Evolutionary conservation across 2,113 vertebrate genomes (phyloP), one percentile per base, ranked within the genome.

Genomic region (Atherinomorus stipes): DNA sequence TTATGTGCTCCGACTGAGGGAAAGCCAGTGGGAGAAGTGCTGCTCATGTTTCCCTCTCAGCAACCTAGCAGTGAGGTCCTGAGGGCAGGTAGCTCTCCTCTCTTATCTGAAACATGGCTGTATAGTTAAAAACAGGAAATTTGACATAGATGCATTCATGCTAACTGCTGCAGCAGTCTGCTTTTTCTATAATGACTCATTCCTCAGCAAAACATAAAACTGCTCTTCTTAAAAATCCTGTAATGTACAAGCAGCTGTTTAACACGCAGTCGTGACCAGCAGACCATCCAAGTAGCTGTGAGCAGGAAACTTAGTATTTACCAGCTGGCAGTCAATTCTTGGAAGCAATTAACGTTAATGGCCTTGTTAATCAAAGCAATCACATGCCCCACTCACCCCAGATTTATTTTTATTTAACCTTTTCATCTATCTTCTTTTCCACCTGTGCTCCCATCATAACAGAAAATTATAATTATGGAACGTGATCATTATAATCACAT

Each of bases 351-450:
- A 84, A 68, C 64, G 60, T 18, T 89, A 89, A 92, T 88, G 83
- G 64, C 47, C 81, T 81, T 76, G 86, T 91, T 90, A 89, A 91
- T 91, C 86, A 87, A 75, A 69, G 77, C 86, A 88, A 90, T 90
- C 74, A 85, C 57, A 66, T 76, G 76, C 72, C 65, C 53, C 68
- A 56, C 71, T 85, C 71, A 73, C 64, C 73, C 70, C 74, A 65
- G 45, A 90, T 93, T 88, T 84, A 85, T 91, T 85, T 90, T 80
- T 44, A 81, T 77, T 90, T 81, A 78, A 85, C 89, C 85, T 90
- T 87, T 83, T 49, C 74, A 78, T 88, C 82, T 31, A 71, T 86
- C 74, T 78, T 56, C 53, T 76, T 81, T 62, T 86, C 68, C 85
- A 83, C 76, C 66, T 83, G 74, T 50, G 64, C 37, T 74, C 80